Evolutionary conservation across 2,797 vertebrate genomes (phyloP), one percentile per base, ranked within the genome.

Genomic region (Prunella strophiata): DNA sequence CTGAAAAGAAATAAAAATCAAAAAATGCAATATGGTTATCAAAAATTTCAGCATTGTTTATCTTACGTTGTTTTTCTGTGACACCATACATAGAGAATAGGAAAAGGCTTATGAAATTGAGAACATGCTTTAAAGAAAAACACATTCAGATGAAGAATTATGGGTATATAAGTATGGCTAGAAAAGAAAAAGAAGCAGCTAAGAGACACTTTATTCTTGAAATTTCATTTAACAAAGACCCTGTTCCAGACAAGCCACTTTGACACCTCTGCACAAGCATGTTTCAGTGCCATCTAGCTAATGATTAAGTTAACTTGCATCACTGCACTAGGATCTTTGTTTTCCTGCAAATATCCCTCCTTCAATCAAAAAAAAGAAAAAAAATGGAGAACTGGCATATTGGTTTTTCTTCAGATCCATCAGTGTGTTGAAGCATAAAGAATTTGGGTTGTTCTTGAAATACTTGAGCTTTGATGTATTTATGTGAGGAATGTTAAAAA

Each of bases 201-300:
- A 59, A 85, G 58, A 83, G 20, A 68, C 10, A 57, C 7, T 54
- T 76, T 19, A 45, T 66, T 81, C 17, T 38, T 85, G 50, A 84
- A 93, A 91, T 75, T 75, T 72, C 26, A 73, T 74, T 77, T 89
- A 70, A 72, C 13, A 80, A 89, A 94, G 65, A 74, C 36, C 42
- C 10, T 59, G 29, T 22, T 93, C 58, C 58, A 52, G 62, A 78
- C 43, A 93, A 91, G 58, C 36, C 43, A 42, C 43, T 95, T 52
- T 4, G 85, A 47, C 27, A 87, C 13, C 90, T 79, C 48, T 88
- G 71, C 85, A 88, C 16, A 45, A 84, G 48, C 5, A 34, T 59
- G 73, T 91, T 89, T 92, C 89, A 90, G 87, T 92, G 87, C 76
- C 91, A 96, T 71, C 86, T 91, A 97, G 91, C 88, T 95, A 93